Conservation (phyloP, 2,113 vertebrate species). For the Oreochromis niloticus region DNA sequence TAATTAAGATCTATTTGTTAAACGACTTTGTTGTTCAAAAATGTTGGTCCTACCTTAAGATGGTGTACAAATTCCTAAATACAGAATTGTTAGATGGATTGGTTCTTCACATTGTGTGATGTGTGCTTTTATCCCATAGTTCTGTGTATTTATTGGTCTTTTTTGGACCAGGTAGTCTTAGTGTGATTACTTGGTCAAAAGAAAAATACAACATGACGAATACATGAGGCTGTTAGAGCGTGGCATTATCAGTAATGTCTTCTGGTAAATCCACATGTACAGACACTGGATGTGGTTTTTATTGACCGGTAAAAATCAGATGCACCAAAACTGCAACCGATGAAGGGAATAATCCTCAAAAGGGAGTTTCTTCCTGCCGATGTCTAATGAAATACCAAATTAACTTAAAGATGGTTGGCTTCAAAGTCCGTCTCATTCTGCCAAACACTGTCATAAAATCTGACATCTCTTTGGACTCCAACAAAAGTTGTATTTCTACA, state of each 20-base stretch:
- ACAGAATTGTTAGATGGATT: conserved; percentile 25
- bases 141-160: not conserved
- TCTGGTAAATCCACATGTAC: not conserved
- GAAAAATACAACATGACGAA: not conserved
- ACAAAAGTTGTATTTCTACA: not conserved
- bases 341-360: not conserved
- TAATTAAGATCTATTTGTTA: conserved; percentile 6
- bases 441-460: not conserved
- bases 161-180: not conserved
- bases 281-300: not conserved
- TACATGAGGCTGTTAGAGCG: not conserved
- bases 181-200: not conserved
- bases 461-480: not conserved
- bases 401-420: not conserved
- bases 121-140: conserved; percentile 1
- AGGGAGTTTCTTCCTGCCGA: not conserved
- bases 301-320: not conserved
- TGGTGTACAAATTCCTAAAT: conserved; percentile 9
- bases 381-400: not conserved
- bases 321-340: not conserved
- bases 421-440: not conserved
- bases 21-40: not conserved
- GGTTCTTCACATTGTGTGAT: conserved; percentile 9
- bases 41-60: not conserved
- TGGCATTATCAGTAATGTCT: not conserved